A percentile compares a stretch with the other conserved stretches of the same genome.
These are phyloP conservation scores for Lethocerus indicus DNA, from an alignment of 1,140 invertebrate genomes.

Conservation along the genomic window DNA sequence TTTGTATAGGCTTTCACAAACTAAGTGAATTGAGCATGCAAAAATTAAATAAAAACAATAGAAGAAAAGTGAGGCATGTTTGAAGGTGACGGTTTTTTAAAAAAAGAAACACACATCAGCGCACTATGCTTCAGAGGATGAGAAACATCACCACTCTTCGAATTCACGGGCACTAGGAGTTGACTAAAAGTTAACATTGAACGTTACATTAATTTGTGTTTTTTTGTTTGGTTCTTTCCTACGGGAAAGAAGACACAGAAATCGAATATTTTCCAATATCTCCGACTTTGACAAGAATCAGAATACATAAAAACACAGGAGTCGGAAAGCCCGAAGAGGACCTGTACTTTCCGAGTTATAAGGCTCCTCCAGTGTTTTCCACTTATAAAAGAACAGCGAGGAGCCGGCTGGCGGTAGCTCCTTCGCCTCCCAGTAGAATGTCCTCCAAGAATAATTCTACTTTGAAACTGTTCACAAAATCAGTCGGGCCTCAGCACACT, in stretches of 20 bases:
- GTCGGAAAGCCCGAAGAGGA: constrained; percentile 25
- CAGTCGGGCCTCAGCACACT: too few relatives aligned
- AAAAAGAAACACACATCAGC: neutral
- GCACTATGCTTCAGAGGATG: constrained; percentile 1
- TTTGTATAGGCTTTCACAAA: neutral
- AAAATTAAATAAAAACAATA: neutral
- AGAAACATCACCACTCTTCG: too few relatives aligned
- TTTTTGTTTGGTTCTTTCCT: constrained; percentile 1
- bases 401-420: constrained; percentile 21
- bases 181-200: too few relatives aligned
- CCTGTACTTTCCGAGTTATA: constrained; percentile 37
- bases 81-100: constrained; percentile 16
- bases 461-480: constrained; percentile 34
- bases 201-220: neutral
- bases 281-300: constrained; percentile 56
- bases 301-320: constrained; percentile 51
- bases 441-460: constrained; percentile 57
- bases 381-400: constrained; percentile 32
- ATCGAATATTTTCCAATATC: constrained; percentile 69
- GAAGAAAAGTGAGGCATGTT: constrained; percentile 13
- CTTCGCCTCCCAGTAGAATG: constrained; percentile 47
- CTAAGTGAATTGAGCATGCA: constrained; percentile 2
- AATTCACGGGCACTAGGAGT: too few relatives aligned
- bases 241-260: constrained; percentile 29
- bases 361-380: constrained; percentile 24